phyloP scores from a whole-genome alignment of 1,140 invertebrate species.

The Choristoneura fumiferana region DNA sequence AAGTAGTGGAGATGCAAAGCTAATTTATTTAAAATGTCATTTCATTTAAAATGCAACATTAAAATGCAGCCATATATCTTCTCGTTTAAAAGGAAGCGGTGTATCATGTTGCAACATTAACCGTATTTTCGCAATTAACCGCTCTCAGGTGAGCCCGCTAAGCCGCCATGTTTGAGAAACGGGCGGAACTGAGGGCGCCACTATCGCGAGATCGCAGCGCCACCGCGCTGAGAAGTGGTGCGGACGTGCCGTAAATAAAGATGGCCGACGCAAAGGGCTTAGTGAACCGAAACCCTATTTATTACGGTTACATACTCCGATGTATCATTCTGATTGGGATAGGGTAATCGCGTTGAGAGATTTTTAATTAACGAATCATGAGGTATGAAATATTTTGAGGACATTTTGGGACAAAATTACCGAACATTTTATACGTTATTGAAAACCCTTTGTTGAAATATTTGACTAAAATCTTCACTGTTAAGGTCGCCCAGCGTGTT shows the following conservation, averaged over 20 bases:
- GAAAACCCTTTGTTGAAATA: neutral
- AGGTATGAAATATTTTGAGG: neutral
- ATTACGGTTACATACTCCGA: conserved; percentile 35
- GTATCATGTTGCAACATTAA: conserved; percentile 59
- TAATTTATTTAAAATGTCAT: neutral
- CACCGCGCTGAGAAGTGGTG: conserved; percentile 42
- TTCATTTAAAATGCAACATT: conserved; percentile 6
- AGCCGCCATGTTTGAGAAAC: conserved; percentile 55
- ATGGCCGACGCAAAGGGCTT: conserved; percentile 48
- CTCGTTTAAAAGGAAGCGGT: conserved; percentile 53
- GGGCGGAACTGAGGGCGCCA: conserved; percentile 50
- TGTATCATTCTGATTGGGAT: neutral
- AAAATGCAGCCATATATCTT: conserved; percentile 15
- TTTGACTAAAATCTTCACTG: neutral
- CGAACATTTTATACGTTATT: neutral
- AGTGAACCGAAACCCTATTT: conserved; percentile 49
- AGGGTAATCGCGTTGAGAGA: neutral
- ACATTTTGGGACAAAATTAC: neutral
- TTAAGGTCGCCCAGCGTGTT: neutral
- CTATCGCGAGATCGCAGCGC: conserved; percentile 44
- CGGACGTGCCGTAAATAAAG: conserved; percentile 63
- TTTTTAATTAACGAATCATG: too few species aligned
- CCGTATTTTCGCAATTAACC: conserved; percentile 65
- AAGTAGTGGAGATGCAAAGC: neutral
- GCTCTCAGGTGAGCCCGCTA: conserved; percentile 52